Percentiles rank a stretch among this genome's conserved stretches.
Evolutionary conservation across 2,888 invertebrate genomes (phyloP).

Genomic region (Chrysodeixis includens): DNA sequence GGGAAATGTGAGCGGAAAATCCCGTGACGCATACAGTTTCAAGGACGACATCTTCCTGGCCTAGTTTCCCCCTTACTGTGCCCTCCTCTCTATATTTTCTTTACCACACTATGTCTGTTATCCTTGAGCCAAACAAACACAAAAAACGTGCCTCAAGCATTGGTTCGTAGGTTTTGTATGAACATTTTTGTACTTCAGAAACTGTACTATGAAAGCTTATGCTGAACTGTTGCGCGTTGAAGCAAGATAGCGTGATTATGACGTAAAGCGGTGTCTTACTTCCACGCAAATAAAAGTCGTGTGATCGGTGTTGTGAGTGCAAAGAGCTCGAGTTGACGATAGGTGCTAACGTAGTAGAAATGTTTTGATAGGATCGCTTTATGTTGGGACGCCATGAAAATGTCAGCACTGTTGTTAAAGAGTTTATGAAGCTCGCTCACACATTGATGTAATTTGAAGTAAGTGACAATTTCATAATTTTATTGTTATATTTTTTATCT

Average conservation of each 20-base stretch:
- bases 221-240: neutral
- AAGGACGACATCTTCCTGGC: slow-evolving; percentile 45
- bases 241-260: too few relatives aligned
- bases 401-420: neutral
- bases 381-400: neutral
- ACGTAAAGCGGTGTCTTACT: too few relatives aligned
- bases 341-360: neutral
- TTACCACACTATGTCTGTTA: slow-evolving; percentile 32
- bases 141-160: slow-evolving; percentile 15
- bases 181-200: neutral
- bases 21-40: slow-evolving; percentile 35
- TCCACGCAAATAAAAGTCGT: too few relatives aligned
- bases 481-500: too few relatives aligned
- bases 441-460: neutral
- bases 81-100: slow-evolving; percentile 41
- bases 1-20: slow-evolving; percentile 41
- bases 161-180: slow-evolving; percentile 8
- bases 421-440: neutral
- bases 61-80: slow-evolving; percentile 16
- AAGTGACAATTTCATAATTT: too few relatives aligned
- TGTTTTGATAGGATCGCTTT: slow-evolving; percentile 2
- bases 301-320: too few relatives aligned
- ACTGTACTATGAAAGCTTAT: neutral
- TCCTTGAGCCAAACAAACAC: slow-evolving; percentile 29
- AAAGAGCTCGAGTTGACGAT: neutral